Conservation (phyloP, 2,113 vertebrate species). For the Muntiacus muntjak region DNA sequence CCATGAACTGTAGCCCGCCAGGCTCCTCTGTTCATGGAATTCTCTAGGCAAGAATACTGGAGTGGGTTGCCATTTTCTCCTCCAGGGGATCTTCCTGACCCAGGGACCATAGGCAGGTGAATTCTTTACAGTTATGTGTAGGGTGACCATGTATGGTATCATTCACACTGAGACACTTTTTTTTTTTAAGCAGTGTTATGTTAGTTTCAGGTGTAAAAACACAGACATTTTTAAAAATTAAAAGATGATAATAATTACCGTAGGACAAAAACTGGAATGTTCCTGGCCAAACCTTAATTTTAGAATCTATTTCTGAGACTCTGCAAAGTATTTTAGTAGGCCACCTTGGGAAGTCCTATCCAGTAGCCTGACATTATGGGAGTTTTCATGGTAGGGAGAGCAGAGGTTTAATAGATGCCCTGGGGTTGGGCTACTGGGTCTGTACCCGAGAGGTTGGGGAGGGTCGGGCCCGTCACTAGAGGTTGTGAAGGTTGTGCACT, state of each 20-base stretch:
- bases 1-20: background rate
- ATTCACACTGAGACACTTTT: background rate
- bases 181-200: background rate
- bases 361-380: background rate
- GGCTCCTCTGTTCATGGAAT: background rate
- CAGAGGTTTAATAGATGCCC: background rate
- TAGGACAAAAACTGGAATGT: background rate
- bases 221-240: background rate
- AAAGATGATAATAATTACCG: background rate
- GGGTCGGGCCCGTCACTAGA: background rate
- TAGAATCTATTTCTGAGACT: background rate
- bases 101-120: background rate
- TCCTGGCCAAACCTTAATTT: background rate
- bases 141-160: background rate
- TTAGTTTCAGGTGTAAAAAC: background rate
- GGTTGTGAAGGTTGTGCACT: background rate
- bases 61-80: background rate
- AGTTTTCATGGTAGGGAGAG: background rate
- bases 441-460: background rate
- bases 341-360: background rate
- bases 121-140: background rate
- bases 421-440: background rate
- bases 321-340: background rate
- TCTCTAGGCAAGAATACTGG: background rate
- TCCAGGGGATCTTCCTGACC: background rate